Evolutionary conservation across 2,888 invertebrate species (phyloP).

Genomic region (Drosophila lacicola): DNA sequence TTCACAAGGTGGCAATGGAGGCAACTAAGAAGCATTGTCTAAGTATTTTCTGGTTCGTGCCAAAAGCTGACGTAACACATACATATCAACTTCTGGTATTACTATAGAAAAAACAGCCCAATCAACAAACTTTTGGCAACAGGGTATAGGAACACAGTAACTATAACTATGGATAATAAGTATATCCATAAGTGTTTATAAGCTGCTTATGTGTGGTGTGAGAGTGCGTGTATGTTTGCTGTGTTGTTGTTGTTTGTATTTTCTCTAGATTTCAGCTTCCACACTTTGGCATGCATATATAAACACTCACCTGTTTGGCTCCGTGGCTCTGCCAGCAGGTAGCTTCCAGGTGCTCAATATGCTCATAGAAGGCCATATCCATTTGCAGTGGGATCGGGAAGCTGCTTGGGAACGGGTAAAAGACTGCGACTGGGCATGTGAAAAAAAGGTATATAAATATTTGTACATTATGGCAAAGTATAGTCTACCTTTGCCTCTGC

Average conservation of each 20-base stretch:
- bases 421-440: slow-evolving; percentile 17
- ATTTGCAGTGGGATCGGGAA: slow-evolving; percentile 26
- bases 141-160: slow-evolving; percentile 20
- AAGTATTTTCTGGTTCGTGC: too few species aligned
- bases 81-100: too few species aligned
- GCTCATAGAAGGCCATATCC: slow-evolving; percentile 54
- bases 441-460: slow-evolving; percentile 70
- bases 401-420: slow-evolving; percentile 18
- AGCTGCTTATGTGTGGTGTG: slow-evolving; percentile 5
- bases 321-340: slow-evolving; percentile 41
- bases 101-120: too few species aligned
- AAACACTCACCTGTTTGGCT: slow-evolving; percentile 77
- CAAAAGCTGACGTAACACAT: too few species aligned
- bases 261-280: slow-evolving; percentile 53
- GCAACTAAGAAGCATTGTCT: too few species aligned
- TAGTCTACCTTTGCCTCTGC: slow-evolving; percentile 34
- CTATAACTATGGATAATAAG: slow-evolving; percentile 26
- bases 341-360: slow-evolving; percentile 43
- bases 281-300: slow-evolving; percentile 74
- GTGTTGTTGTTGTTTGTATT: slow-evolving; percentile 15
- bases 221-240: slow-evolving; percentile 7
- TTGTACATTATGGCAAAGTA: slow-evolving; percentile 71
- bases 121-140: neutral
- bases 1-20: too few species aligned
- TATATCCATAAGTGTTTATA: neutral